Conservation (phyloP, 2,797 vertebrate species). For the Hydrocynus forskahlii region DNA sequence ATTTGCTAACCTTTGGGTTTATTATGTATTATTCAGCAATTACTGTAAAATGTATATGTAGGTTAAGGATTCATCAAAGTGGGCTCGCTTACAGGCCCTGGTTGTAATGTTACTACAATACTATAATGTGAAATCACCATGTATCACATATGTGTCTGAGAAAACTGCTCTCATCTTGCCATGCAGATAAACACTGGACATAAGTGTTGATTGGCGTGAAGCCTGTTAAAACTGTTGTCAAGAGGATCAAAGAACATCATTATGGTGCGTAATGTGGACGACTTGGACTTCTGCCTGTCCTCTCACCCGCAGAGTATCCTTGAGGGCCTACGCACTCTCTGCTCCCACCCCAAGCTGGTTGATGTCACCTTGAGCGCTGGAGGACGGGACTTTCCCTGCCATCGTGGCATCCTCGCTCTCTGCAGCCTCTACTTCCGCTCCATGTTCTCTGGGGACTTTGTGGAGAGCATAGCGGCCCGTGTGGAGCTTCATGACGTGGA, state of each 20-base stretch:
- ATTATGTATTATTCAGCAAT: too few species aligned
- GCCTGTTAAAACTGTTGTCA: constrained; percentile 36
- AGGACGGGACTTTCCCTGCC: constrained; percentile 88
- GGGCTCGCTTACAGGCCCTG: neutral
- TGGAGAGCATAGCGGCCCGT: constrained; percentile 89
- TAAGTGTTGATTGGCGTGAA: constrained; percentile 28
- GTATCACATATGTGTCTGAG: constrained; percentile 37
- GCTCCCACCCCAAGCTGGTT: constrained; percentile 86
- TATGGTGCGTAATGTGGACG: constrained; percentile 95
- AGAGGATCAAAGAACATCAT: constrained; percentile 31
- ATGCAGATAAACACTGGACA: constrained; percentile 62
- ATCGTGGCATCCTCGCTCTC: constrained; percentile 89
- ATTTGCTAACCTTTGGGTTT: neutral
- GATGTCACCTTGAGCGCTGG: constrained; percentile 87
- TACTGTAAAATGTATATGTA: too few species aligned
- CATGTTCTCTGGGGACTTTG: constrained; percentile 94
- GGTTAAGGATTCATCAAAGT: neutral
- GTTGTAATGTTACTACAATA: neutral
- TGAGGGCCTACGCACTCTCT: constrained; percentile 86
- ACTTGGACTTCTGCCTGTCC: constrained; percentile 91
- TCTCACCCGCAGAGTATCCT: constrained; percentile 90
- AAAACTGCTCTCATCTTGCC: constrained; percentile 20
- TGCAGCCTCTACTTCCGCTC: constrained; percentile 93
- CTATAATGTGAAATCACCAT: constrained; percentile 19
- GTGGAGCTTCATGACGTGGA: constrained; percentile 91